Base-by-base conservation (phyloP, 2,797 vertebrate genomes). In the Fundulus diaphanus region DNA sequence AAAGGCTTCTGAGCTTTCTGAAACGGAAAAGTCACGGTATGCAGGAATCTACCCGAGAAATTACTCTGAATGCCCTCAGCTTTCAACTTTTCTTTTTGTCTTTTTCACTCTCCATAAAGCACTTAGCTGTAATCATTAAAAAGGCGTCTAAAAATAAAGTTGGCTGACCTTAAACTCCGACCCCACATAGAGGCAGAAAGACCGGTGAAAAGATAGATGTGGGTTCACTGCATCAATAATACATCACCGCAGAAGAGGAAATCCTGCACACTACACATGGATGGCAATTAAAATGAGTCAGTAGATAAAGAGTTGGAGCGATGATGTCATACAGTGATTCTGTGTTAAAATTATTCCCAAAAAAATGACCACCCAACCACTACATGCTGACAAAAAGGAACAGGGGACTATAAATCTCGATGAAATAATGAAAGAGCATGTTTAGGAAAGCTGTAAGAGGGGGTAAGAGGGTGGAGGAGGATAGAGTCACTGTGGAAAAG, bases 121-220 rank as follows among this genome's bases (percentile, higher is more conserved):
- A 78, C 84, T 85, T 81, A 81, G 80, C 2, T 72, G 44, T 61
- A 22, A 71, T 88, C 79, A 84, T 78, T 90, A n/a, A 5, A 90
- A 87, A 84, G 33, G 82, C 61, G 68, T 78, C 86, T 83, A 84
- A 80, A 86, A 89, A 88, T 82, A 88, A 73, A 80, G 78, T 72
- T 71, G 72, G 75, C 59, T 12, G 83, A 82, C 80, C 81, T 68
- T 61, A 75, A 42, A 70, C 86, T 76, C 61, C 76, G 82, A 82
- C 82, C 85, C 73, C 48, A 5, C 51, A 3, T 13, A 16, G 61
- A 44, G 70, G 24, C 69, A 16, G 52, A 12, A 46, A 46, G 77
- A 22, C 68, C 9, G 22, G 82, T 89, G 84, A 89, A 90, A 79
- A 90, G 46, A 76, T 68, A 81, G 82, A 89, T 74, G 71, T 6